Evolutionary conservation across 2,797 vertebrate species (phyloP).

Genomic region (Dryobates pubescens): DNA sequence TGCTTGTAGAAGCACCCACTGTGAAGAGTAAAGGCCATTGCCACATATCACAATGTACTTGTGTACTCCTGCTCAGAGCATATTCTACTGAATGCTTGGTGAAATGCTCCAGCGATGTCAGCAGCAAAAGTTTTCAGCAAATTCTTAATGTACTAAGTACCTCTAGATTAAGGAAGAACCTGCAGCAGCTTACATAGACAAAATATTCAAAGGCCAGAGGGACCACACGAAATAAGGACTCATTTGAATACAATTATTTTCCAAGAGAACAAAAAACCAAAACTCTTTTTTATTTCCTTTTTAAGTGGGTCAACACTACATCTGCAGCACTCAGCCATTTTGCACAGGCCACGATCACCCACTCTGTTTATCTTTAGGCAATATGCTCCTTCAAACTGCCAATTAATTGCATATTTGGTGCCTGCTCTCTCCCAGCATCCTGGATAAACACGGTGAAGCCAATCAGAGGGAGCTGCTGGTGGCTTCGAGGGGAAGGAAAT

Average conservation of each 20-base stretch:
- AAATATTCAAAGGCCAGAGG: slow-evolving; percentile 52
- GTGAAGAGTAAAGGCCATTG: neutral
- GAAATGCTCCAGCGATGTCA: neutral
- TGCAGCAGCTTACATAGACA: neutral
- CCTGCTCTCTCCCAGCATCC: slow-evolving; percentile 66
- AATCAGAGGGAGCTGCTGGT: slow-evolving; percentile 32
- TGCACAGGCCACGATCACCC: slow-evolving; percentile 60
- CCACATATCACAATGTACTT: rapidly evolving
- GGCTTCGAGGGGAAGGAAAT: slow-evolving; percentile 55
- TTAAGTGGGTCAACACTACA: slow-evolving; percentile 77
- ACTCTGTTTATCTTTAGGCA: slow-evolving; percentile 73
- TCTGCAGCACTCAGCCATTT: slow-evolving; percentile 80
- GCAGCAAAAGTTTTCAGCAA: slow-evolving; percentile 41
- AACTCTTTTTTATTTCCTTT: neutral
- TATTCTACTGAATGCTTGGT: neutral
- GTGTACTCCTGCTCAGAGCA: neutral
- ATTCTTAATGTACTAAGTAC: slow-evolving; percentile 20
- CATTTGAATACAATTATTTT: slow-evolving; percentile 76
- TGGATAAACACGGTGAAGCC: slow-evolving; percentile 53
- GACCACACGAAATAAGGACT: slow-evolving; percentile 46
- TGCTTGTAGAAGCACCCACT: neutral
- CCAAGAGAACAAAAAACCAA: slow-evolving; percentile 58
- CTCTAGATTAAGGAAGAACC: slow-evolving; percentile 9
- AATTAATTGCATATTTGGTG: slow-evolving; percentile 75
- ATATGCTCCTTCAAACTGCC: slow-evolving; percentile 69